These are phyloP conservation scores for Enoplolaimus lenunculus DNA, from an alignment of 2,888 invertebrate genomes.

Conservation along the genomic window DNA sequence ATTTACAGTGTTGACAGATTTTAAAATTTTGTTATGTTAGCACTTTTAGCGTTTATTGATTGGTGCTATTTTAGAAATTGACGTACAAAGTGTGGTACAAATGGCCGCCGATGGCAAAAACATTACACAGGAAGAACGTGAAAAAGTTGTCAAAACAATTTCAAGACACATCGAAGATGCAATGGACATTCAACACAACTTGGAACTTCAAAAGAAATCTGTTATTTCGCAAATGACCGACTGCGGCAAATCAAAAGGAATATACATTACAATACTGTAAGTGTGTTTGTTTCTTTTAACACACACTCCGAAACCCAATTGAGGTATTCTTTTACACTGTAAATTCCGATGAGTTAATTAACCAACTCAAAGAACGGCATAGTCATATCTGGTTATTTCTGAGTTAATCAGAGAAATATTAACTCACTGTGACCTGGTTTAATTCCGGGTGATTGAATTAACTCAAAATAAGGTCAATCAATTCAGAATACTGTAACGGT, in stretches of 20 bases:
- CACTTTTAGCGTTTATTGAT: no score
- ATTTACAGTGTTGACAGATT: no score
- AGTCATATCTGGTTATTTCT: no score
- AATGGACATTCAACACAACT: conserved; percentile 22
- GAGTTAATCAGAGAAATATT: no score
- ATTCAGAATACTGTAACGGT: no score
- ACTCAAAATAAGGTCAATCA: no score
- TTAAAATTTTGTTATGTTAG: no score
- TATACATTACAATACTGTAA: conserved; percentile 27
- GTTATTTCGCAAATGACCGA: neutral
- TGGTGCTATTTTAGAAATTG: conserved; percentile 21
- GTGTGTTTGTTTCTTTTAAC: neutral
- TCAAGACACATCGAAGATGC: conserved; percentile 23
- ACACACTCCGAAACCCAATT: neutral
- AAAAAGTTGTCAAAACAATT: conserved; percentile 18
- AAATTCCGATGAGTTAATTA: no score
- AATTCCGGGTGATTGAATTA: no score
- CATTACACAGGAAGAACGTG: conserved; percentile 15
- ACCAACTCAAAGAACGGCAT: no score
- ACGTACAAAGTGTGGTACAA: conserved; percentile 21
- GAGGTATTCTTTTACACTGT: no score
- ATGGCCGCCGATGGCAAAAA: conserved; percentile 22
- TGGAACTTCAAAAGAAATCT: neutral
- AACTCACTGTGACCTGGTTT: neutral
- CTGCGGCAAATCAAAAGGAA: conserved; percentile 20